Percentiles rank a stretch among this genome's conserved stretches.
Conservation (phyloP, 2,888 invertebrate species). For the Lissocephala sabroskyi region DNA sequence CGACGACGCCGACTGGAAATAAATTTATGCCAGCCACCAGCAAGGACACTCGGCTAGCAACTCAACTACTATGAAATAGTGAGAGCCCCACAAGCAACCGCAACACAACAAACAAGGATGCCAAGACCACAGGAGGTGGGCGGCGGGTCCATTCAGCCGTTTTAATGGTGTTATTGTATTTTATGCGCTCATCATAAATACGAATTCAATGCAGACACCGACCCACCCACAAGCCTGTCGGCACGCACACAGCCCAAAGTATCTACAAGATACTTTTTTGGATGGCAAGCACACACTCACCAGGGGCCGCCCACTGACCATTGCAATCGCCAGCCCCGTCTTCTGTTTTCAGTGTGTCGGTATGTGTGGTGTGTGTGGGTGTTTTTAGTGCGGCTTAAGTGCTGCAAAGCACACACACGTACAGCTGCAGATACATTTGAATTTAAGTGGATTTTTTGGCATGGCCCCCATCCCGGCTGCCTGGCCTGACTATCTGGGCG, state of each 20-base stretch:
- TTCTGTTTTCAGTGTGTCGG: constrained; percentile 22
- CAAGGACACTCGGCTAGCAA: constrained; percentile 18
- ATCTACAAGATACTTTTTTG: too few species aligned
- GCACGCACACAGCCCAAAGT: background rate
- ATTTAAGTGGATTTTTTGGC: constrained; percentile 51
- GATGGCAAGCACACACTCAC: background rate
- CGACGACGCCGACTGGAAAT: constrained; percentile 33
- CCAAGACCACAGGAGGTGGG: too few species aligned
- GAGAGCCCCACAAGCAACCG: constrained; percentile 33
- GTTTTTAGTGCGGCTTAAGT: constrained; percentile 55
- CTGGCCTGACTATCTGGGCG: constrained; percentile 26
- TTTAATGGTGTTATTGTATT: constrained; percentile 56
- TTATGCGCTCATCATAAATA: constrained; percentile 60
- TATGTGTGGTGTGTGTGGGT: constrained; percentile 2
- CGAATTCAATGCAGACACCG: constrained; percentile 42
- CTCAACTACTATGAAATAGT: constrained; percentile 34
- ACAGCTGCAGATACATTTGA: constrained; percentile 22
- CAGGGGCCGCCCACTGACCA: constrained; percentile 30
- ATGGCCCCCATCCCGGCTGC: too few species aligned
- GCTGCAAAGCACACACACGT: constrained; percentile 40
- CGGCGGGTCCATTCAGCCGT: constrained; percentile 28
- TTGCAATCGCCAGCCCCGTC: constrained; percentile 38
- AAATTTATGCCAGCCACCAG: constrained; percentile 43
- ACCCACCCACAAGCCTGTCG: constrained; percentile 3
- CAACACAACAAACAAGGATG: constrained; percentile 14